Conservation (phyloP, 2,888 invertebrate genomes). For the Trissolcus japonicus region DNA sequence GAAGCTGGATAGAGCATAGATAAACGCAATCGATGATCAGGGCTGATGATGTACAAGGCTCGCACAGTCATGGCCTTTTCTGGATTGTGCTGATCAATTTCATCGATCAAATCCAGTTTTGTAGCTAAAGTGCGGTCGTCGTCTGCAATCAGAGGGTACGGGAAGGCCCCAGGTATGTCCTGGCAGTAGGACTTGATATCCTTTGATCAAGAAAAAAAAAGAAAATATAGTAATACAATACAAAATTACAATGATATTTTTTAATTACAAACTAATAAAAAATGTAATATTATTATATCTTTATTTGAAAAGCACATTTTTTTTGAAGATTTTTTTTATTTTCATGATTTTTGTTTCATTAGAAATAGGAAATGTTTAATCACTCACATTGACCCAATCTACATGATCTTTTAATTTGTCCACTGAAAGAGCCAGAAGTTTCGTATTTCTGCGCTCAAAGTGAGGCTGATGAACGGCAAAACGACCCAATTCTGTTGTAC, state of each 20-base stretch:
- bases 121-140: conserved; percentile 84
- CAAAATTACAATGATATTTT: too few relatives aligned
- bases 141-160: conserved; percentile 90
- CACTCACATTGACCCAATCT: conserved; percentile 84
- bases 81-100: conserved; percentile 81
- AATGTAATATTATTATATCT: too few relatives aligned
- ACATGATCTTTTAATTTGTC: conserved; percentile 85
- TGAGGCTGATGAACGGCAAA: conserved; percentile 83
- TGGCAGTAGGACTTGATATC: conserved; percentile 84
- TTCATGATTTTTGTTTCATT: background rate
- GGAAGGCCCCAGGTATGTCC: conserved; percentile 84
- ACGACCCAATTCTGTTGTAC: conserved; percentile 90
- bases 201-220: conserved; percentile 62
- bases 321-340: background rate
- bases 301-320: background rate
- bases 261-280: too few relatives aligned
- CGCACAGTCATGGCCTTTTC: conserved; percentile 84
- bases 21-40: conserved; percentile 86
- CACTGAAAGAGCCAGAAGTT: conserved; percentile 88
- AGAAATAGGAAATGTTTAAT: background rate
- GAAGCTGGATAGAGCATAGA: conserved; percentile 91
- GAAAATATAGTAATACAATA: background rate
- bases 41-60: conserved; percentile 88
- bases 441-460: conserved; percentile 84
- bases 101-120: conserved; percentile 87